Conservation (phyloP, 2,888 invertebrate species). For the Pterostichus madidus region DNA sequence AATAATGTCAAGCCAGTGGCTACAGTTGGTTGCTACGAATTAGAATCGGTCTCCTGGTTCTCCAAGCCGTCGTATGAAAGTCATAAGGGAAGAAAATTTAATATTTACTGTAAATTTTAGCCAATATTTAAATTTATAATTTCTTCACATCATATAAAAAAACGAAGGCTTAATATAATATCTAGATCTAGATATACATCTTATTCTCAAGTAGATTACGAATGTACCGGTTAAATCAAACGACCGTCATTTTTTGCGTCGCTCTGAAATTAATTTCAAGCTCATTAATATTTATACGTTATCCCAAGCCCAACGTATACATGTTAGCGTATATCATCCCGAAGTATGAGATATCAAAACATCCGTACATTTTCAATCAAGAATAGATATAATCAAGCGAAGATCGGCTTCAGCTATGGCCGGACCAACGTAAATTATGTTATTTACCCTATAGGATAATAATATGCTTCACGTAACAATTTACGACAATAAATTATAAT, state of each 20-base stretch:
- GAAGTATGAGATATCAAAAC: conserved; percentile 50
- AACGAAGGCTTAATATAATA: no score
- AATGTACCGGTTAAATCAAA: conserved; percentile 8
- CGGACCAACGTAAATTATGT: conserved; percentile 65
- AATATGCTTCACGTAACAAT: conserved; percentile 67
- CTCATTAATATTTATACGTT: conserved; percentile 61
- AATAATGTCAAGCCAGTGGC: no score
- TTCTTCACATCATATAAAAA: no score
- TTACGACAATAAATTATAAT: conserved; percentile 67
- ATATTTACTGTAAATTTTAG: no score
- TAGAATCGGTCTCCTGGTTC: no score
- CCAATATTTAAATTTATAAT: no score
- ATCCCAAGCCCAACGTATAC: conserved; percentile 43
- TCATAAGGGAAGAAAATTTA: no score
- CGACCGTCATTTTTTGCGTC: conserved; percentile 28
- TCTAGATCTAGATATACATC: no score
- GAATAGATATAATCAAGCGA: conserved; percentile 57
- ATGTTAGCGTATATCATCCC: conserved; percentile 51
- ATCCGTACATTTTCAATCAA: conserved; percentile 61
- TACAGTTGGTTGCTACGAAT: no score
- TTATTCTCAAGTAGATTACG: neutral
- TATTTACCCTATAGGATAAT: conserved; percentile 67
- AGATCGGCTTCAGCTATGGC: conserved; percentile 41
- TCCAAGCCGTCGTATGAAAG: no score
- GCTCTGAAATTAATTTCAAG: conserved; percentile 50